Base-by-base conservation (phyloP, 2,113 vertebrate species). In the Seriola rivoliana region DNA sequence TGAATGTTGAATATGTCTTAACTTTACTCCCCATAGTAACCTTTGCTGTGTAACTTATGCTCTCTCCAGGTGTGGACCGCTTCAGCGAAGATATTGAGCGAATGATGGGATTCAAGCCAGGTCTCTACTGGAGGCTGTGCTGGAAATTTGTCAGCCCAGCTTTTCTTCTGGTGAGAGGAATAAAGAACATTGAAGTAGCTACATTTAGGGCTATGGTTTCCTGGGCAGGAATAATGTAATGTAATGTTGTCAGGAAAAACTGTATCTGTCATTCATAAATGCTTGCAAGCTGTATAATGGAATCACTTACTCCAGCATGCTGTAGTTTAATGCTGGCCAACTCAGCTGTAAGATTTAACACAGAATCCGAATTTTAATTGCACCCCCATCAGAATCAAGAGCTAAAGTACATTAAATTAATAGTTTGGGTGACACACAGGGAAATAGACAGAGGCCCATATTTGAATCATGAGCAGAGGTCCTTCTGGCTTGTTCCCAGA, bases 21-120 rank as follows among this genome's bases (percentile, higher is more conserved):
- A 77, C 36, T 69, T 2, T 1, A 19, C 34, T 75, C 52, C 12
- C 17, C 8, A 11, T 5, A 42, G 75, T 76, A 85, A 80, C 55
- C 25, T 34, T 79, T 10, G 9, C 29, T 64, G 63, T 91, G 68
- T 75, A 69, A 69, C 69, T 44, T 69, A 50, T 85, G n/a, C 72
- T 86, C 42, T 8, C 71, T 83, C 14, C 91, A 99, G 98, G 98
- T 79, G 98, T 99, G 91, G 98, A 99, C 93, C 96, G 98, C 86
- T 99, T 99, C 95, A 99, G 98, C 71, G 96, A 97, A 68, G 98
- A 99, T 81, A 99, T 99, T 67, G 96, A 99, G 80, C 95, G 95
- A 74, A 99, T 99, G 98, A 98, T 98, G 96, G 98, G 98, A 65
- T 99, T 99, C 84, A 99, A 96, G 93, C 98, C 98, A 34, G 98